Base-by-base conservation (phyloP, 1,140 invertebrate species). In the Anadara kagoshimensis region DNA sequence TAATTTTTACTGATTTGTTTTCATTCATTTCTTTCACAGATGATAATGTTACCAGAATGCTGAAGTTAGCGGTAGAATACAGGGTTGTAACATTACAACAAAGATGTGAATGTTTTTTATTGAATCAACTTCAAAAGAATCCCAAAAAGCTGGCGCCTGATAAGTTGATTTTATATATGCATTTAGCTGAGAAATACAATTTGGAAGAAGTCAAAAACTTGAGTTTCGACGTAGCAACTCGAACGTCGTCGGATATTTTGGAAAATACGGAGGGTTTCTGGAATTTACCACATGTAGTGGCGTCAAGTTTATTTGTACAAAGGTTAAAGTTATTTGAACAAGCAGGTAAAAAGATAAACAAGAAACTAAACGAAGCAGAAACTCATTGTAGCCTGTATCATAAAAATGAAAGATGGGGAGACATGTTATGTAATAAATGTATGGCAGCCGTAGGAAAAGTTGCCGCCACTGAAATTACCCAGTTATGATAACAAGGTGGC, bases 331-430 rank as follows among this genome's bases (percentile, higher is more conserved):
- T 64, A 22, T 75, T 69, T 44, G 73, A 75, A 59, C 53, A 64
- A 18, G 61, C 66, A 0, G 44, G 45, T 43, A 68, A 66, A 29
- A 75, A 75, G 49, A 69, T 75, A n/a, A 45, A 59, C 18, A 75
- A 75, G 29, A 66, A 66, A 2, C 29, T 75, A 43, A 58, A 26
- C 5, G 73, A 75, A 29, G 59, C 62, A 1, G 73, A 75, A 43
- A 51, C 73, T n/a, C 73, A 75, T 5, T 75, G 73, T 58, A 65
- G 59, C 24, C 14, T 75, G 36, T 75, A 75, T 29, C 73, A 75
- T 24, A 69, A 75, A 51, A 64, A 59, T 18, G 66, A 75, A 4
- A 53, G 69, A 44, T 69, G 67, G 67, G 67, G 67, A 29, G 67
- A 69, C 29, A 63, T 51, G 14, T 20, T 75, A 10, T 75, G 73